Evolutionary conservation across 2,888 invertebrate genomes (phyloP).

Genomic region (Drosophila pseudotakahashii): DNA sequence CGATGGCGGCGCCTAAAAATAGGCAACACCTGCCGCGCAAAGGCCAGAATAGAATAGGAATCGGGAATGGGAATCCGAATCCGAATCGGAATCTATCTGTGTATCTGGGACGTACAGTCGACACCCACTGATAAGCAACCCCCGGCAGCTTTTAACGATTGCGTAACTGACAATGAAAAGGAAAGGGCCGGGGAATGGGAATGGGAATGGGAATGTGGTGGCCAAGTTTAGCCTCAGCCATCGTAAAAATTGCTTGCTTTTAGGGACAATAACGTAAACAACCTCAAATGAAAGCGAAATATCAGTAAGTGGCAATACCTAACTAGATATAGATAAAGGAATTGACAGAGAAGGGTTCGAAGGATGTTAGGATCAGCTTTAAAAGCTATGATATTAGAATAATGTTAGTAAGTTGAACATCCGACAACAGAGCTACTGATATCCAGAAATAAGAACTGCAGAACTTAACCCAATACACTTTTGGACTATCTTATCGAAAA

Average conservation of each 20-base stretch:
- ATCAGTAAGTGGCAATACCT: constrained; percentile 4
- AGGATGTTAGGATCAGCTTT: too few species aligned
- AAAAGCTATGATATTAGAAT: too few species aligned
- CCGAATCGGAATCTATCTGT: background rate
- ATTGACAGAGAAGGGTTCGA: background rate
- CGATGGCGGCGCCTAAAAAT: constrained; percentile 28
- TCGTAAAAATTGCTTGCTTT: constrained; percentile 16
- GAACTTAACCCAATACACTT: too few species aligned
- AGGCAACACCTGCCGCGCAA: constrained; percentile 15
- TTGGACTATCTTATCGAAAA: background rate
- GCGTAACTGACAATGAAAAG: constrained; percentile 35
- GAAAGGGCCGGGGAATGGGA: background rate
- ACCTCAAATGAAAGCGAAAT: constrained; percentile 23
- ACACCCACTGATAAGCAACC: constrained; percentile 29
- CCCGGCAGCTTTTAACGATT: constrained; percentile 33
- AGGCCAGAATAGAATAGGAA: background rate
- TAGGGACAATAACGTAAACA: constrained; percentile 26
- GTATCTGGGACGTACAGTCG: constrained; percentile 31
- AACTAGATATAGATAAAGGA: background rate
- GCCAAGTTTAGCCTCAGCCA: background rate
- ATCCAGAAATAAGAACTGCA: too few species aligned
- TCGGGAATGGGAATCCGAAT: background rate
- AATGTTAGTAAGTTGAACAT: too few species aligned
- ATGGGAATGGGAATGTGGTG: background rate
- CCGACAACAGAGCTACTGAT: too few species aligned